A percentile compares a stretch with the other conserved stretches of the same genome.
phyloP scores from a whole-genome alignment of 2,888 invertebrate genomes.

The Mycalesis mineus region DNA sequence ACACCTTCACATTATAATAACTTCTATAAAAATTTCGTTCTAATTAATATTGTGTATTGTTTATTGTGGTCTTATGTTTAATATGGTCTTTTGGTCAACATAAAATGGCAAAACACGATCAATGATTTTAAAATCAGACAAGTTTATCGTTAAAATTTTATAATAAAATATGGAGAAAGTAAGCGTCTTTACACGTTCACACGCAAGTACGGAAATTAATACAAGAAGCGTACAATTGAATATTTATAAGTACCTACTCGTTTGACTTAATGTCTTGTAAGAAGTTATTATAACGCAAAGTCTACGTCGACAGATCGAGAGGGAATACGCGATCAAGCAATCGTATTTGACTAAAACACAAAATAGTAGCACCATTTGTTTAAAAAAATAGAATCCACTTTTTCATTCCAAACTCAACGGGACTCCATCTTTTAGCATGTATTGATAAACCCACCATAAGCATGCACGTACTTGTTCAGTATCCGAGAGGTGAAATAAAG shows the following conservation, averaged over 20 bases:
- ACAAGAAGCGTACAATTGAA: too few relatives aligned
- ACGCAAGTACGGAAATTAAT: too few relatives aligned
- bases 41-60: too few relatives aligned
- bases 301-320: slow-evolving; percentile 49
- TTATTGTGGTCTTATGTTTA: too few relatives aligned
- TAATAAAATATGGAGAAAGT: too few relatives aligned
- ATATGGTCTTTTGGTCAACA: too few relatives aligned
- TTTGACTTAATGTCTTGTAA: too few relatives aligned
- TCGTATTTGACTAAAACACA: slow-evolving; percentile 65
- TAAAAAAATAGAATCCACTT: slow-evolving; percentile 64
- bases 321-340: slow-evolving; percentile 52
- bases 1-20: background rate
- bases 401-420: slow-evolving; percentile 49
- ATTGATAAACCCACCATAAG: background rate
- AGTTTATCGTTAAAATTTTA: too few relatives aligned
- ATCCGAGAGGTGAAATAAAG: background rate
- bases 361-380: slow-evolving; percentile 75
- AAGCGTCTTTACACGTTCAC: too few relatives aligned
- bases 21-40: background rate
- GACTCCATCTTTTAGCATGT: slow-evolving; percentile 32
- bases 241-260: too few relatives aligned
- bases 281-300: background rate
- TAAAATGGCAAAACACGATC: too few relatives aligned
- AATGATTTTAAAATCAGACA: too few relatives aligned
- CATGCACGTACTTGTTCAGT: background rate